Evolutionary conservation across 2,113 vertebrate genomes (phyloP).

Genomic region (Scortum barcoo): DNA sequence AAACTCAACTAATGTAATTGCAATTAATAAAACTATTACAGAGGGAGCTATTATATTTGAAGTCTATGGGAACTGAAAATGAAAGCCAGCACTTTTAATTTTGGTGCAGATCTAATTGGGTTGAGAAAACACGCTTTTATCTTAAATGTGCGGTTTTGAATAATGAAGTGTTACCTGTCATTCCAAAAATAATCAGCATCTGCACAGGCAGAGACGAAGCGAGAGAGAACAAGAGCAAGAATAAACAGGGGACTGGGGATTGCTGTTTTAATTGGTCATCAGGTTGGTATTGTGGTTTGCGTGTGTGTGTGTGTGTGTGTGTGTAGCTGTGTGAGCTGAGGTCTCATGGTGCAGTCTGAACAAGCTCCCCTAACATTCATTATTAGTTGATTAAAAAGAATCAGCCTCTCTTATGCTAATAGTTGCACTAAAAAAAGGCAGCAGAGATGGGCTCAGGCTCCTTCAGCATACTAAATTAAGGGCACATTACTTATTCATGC

Average conservation of each 20-base stretch:
- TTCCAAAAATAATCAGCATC: conserved; percentile 72
- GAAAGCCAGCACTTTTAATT: conserved; percentile 66
- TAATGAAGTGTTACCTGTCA: conserved; percentile 78
- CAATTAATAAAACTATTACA: conserved; percentile 70
- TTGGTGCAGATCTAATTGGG: conserved; percentile 67
- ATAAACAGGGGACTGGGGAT: conserved; percentile 61
- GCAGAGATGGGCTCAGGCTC: conserved; percentile 52
- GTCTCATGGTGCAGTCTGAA: conserved; percentile 79
- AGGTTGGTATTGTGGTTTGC: conserved; percentile 47
- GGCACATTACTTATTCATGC: conserved; percentile 83
- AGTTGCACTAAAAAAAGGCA: conserved; percentile 66
- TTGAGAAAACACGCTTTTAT: conserved; percentile 69
- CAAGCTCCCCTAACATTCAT: conserved; percentile 80
- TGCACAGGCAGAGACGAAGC: conserved; percentile 53
- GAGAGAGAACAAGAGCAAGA: conserved; percentile 56
- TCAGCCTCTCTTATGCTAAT: conserved; percentile 82
- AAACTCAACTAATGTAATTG: conserved; percentile 48
- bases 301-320: conserved; percentile 13
- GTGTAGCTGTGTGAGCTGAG: conserved; percentile 31
- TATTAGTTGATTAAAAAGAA: conserved; percentile 84
- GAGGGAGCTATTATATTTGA: conserved; percentile 29
- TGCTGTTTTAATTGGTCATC: conserved; percentile 81
- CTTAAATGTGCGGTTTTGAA: conserved; percentile 67
- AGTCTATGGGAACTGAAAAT: conserved; percentile 56
- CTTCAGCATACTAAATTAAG: conserved; percentile 79